Percentiles rank a stretch among this genome's conserved stretches.
Evolutionary conservation across 2,888 invertebrate genomes (phyloP).

Genomic region (Rotaria sp.): DNA sequence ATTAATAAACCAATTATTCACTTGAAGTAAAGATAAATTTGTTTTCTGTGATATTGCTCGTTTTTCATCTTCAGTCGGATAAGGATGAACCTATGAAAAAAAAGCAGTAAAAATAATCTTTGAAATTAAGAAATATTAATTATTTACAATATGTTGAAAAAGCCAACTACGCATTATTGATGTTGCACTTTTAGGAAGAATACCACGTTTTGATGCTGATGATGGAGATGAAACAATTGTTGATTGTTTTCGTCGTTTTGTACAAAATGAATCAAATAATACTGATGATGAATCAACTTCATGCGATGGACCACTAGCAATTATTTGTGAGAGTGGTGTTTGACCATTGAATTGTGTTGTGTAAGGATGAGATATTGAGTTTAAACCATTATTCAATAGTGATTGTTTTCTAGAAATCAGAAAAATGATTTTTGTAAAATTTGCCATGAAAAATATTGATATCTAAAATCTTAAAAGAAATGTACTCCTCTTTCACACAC

Average conservation of each 20-base stretch:
- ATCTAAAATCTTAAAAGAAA: too few species aligned
- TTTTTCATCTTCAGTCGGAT: conserved; percentile 41
- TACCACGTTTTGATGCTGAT: conserved; percentile 51
- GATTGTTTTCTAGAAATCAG: neutral
- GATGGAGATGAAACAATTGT: too few species aligned
- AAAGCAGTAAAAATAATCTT: too few species aligned
- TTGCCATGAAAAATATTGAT: too few species aligned
- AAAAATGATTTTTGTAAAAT: too few species aligned
- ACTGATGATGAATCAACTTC: conserved; percentile 46
- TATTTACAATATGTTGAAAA: conserved; percentile 54
- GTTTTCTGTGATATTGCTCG: conserved; percentile 32
- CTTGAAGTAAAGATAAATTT: conserved; percentile 39
- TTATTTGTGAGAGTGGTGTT: conserved; percentile 78
- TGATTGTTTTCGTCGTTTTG: neutral
- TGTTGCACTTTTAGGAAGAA: conserved; percentile 55
- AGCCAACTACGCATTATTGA: conserved; percentile 56
- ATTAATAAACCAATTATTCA: conserved; percentile 41
- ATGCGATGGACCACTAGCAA: conserved; percentile 65
- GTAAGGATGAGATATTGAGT: conserved; percentile 45
- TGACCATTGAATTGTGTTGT: conserved; percentile 65
- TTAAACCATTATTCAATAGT: neutral
- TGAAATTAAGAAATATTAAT: conserved; percentile 42
- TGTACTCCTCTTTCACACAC: too few species aligned
- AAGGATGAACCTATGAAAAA: conserved; percentile 37
- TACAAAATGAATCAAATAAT: neutral